Conservation (phyloP, 1,140 invertebrate genomes). For the Penaeus indicus region DNA sequence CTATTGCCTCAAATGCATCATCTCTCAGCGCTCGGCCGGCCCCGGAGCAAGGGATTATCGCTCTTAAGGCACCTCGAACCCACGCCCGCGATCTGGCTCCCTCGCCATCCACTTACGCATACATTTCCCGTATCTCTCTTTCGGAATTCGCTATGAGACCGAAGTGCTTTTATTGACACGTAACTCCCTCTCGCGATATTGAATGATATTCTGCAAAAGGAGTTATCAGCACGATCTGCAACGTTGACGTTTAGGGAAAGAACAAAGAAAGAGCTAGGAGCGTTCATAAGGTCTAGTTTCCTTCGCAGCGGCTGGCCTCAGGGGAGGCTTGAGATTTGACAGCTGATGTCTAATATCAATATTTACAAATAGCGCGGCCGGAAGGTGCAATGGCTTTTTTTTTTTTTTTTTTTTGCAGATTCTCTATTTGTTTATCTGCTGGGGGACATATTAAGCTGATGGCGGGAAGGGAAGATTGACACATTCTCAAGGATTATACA, state of each 20-base stretch:
- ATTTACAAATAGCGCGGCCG: constrained; percentile 57
- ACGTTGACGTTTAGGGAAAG: background rate
- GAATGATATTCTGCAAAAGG: background rate
- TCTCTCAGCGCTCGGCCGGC: constrained; percentile 21
- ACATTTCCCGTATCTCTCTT: too few species aligned
- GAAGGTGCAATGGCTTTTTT: constrained; percentile 49
- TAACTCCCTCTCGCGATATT: background rate
- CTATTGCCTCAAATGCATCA: constrained; percentile 62
- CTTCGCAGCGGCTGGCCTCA: background rate
- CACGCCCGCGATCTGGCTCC: background rate
- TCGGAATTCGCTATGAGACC: too few species aligned
- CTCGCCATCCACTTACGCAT: background rate
- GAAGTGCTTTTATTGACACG: too few species aligned
- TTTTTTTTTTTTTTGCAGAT: constrained; percentile 44
- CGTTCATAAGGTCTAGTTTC: constrained; percentile 19
- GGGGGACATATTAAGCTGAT: constrained; percentile 15
- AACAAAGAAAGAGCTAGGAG: background rate
- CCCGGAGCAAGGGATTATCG: constrained; percentile 9
- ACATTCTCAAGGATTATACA: background rate
- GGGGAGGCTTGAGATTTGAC: constrained; percentile 55
- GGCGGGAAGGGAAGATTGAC: constrained; percentile 24
- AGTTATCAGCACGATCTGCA: background rate
- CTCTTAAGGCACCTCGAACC: constrained; percentile 4
- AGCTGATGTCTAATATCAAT: constrained; percentile 62
- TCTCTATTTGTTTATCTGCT: constrained; percentile 54